Conservation (phyloP, 2,888 invertebrate species). For the Diaphora mendica region DNA sequence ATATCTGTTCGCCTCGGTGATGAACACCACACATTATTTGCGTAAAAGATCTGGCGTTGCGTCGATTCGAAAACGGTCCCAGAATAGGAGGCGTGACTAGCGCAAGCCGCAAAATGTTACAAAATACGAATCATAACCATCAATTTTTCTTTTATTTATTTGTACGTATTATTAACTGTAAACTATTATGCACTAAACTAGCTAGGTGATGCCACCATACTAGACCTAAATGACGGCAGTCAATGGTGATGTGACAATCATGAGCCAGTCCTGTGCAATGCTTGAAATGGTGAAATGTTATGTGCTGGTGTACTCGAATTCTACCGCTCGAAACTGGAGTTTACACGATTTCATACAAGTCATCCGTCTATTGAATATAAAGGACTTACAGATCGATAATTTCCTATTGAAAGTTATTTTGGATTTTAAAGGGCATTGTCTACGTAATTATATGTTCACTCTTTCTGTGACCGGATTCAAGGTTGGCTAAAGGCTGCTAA, state of each 20-base stretch:
- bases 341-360: conserved; percentile 40
- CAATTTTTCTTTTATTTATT: conserved; percentile 48
- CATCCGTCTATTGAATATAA: conserved; percentile 36
- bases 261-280: conserved; percentile 84
- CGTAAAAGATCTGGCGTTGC: conserved; percentile 9
- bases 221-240: conserved; percentile 80
- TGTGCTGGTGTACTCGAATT: conserved; percentile 75
- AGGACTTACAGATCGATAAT: conserved; percentile 36
- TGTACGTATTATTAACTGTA: conserved; percentile 55
- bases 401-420: conserved; percentile 51
- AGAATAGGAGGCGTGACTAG: conserved; percentile 76
- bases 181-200: conserved; percentile 78
- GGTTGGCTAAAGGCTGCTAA: conserved; percentile 55
- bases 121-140: conserved; percentile 64
- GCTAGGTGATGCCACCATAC: conserved; percentile 84
- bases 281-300: conserved; percentile 79
- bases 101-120: conserved; percentile 66
- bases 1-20: conserved; percentile 24
- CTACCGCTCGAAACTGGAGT: conserved; percentile 48
- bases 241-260: conserved; percentile 74
- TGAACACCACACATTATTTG: conserved; percentile 6
- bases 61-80: conserved; percentile 73
- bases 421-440: conserved; percentile 28
- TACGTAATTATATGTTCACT: conserved; percentile 37
- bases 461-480: conserved; percentile 46